These are phyloP conservation scores for Gasterosteus aculeatus DNA, from an alignment of 2,113 vertebrate species.

Conservation along the genomic window DNA sequence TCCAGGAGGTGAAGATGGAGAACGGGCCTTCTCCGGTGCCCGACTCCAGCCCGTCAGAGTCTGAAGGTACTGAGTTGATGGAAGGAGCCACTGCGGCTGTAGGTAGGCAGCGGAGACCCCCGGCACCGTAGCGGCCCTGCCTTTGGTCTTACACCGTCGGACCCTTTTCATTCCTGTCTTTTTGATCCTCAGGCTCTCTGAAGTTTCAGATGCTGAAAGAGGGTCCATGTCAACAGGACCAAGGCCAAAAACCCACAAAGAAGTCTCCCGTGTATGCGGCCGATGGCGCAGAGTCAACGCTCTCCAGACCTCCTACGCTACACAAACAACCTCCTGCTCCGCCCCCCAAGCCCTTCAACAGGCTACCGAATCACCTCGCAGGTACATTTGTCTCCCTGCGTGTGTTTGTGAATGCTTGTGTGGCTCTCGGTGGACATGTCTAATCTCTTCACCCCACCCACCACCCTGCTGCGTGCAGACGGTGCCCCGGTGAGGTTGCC, in stretches of 20 bases:
- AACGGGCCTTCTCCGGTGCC: conserved; percentile 84
- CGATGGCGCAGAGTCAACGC: conserved; percentile 86
- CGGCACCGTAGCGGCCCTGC: background rate
- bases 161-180: conserved; percentile 3
- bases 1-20: conserved; percentile 89
- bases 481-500: conserved; percentile 90
- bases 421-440: accelerated
- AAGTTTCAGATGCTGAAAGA: conserved; percentile 87
- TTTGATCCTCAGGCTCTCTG: conserved; percentile 82
- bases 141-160: background rate
- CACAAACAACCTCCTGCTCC: conserved; percentile 96
- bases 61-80: conserved; percentile 88
- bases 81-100: conserved; percentile 81
- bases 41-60: conserved; percentile 82
- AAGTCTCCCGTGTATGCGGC: conserved; percentile 84
- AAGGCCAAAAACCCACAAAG: conserved; percentile 87
- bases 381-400: conserved; percentile 54
- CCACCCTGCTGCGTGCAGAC: conserved; percentile 80
- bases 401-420: too few species aligned
- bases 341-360: conserved; percentile 94
- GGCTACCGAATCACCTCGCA: conserved; percentile 92
- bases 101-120: conserved; percentile 79
- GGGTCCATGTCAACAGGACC: conserved; percentile 84
- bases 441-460: background rate
- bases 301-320: conserved; percentile 87